These are phyloP conservation scores for Erinaceus europaeus DNA, from an alignment of 2,113 vertebrate species.

Conservation along the genomic window DNA sequence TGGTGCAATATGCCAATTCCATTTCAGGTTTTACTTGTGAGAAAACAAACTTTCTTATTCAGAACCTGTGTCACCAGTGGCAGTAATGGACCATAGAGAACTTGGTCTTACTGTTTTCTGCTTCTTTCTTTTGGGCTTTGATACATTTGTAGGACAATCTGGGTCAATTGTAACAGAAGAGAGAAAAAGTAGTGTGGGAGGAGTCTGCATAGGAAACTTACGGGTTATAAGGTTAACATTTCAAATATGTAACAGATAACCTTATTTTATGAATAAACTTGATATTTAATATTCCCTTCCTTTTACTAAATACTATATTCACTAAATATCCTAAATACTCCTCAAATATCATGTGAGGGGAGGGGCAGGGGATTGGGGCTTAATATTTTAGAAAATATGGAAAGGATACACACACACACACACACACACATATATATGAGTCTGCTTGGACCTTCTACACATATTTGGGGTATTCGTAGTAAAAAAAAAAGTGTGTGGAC, in stretches of 20 bases:
- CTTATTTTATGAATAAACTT: too few species aligned
- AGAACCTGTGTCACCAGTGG: background rate
- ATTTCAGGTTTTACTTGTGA: too few species aligned
- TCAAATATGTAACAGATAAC: background rate
- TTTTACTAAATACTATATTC: background rate
- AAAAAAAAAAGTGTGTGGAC: background rate
- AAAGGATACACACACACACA: too few species aligned
- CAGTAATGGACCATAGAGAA: background rate
- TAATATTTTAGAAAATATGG: too few species aligned
- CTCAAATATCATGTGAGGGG: background rate
- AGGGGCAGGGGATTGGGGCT: too few species aligned
- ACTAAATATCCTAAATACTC: background rate
- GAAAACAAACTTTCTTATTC: slow-evolving; percentile 7
- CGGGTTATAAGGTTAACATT: slow-evolving; percentile 17
- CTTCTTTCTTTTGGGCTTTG: background rate
- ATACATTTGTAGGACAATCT: background rate
- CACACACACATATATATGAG: too few species aligned
- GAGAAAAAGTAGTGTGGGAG: slow-evolving; percentile 7
- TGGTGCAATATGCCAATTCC: too few species aligned
- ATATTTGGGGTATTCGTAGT: background rate
- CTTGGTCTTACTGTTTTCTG: background rate
- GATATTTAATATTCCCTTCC: background rate
- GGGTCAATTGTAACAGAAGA: slow-evolving; percentile 2
- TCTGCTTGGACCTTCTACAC: background rate
- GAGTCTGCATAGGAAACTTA: background rate